phyloP scores from a whole-genome alignment of 1,140 invertebrate species.

The Delia radicum region DNA sequence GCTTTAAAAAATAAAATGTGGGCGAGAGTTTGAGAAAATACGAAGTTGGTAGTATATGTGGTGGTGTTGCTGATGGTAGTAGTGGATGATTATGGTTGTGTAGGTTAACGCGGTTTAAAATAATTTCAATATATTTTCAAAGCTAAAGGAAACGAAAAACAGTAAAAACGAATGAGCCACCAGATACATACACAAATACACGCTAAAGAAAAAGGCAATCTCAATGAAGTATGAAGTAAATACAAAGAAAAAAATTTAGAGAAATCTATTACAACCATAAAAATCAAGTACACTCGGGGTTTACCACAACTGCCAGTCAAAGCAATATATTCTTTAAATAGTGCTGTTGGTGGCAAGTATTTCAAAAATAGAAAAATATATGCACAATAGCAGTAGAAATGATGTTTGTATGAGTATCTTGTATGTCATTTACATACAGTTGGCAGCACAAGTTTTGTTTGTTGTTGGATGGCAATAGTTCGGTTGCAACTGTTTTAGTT shows the following conservation, averaged over 20 bases:
- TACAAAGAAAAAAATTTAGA: background rate
- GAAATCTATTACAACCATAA: slow-evolving; percentile 19
- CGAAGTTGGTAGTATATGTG: background rate
- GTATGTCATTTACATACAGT: background rate
- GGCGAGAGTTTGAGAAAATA: no score
- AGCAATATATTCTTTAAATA: slow-evolving; percentile 10
- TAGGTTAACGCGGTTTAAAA: background rate
- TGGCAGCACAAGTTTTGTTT: background rate
- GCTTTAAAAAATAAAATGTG: no score
- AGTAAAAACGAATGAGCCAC: no score
- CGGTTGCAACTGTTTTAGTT: background rate
- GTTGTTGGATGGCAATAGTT: background rate
- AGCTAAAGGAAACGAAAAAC: background rate
- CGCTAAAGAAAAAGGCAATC: background rate
- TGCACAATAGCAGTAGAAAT: background rate
- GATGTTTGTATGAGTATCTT: background rate
- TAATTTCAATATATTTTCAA: slow-evolving; percentile 19
- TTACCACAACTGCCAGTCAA: slow-evolving; percentile 17
- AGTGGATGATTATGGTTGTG: background rate
- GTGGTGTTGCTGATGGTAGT: background rate
- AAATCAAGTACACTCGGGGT: slow-evolving; percentile 19
- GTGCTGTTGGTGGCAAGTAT: background rate
- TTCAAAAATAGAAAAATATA: background rate
- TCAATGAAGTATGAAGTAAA: slow-evolving; percentile 12
- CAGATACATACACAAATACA: no score